Percentiles rank a stretch among this genome's conserved stretches.
Evolutionary conservation across 1,140 invertebrate species (phyloP).

Genomic region (Drosophila sechellia): DNA sequence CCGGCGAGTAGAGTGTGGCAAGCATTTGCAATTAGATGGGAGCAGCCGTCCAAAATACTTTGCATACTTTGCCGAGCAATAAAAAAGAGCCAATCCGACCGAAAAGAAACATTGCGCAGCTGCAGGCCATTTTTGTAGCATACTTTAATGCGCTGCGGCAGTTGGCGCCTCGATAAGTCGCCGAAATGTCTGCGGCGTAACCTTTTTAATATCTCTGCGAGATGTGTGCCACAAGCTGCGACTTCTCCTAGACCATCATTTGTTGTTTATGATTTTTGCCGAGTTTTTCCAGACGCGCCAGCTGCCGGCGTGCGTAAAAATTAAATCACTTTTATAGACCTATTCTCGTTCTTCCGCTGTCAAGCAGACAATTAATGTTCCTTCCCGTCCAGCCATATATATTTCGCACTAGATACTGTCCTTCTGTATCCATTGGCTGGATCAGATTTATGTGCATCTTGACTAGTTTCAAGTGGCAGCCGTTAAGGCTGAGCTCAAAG

Average conservation of each 20-base stretch:
- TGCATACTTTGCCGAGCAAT: constrained; percentile 50
- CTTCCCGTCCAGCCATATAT: constrained; percentile 41
- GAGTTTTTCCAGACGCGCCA: constrained; percentile 6
- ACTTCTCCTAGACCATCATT: constrained; percentile 24
- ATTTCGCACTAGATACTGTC: constrained; percentile 52
- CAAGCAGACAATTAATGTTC: constrained; percentile 66
- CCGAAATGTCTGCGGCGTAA: constrained; percentile 29
- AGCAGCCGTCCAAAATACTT: constrained; percentile 22
- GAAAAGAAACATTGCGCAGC: constrained; percentile 24
- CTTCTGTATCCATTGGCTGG: constrained; percentile 16
- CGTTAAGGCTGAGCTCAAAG: constrained; percentile 43
- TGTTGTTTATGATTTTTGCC: constrained; percentile 25
- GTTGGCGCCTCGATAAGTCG: constrained; percentile 29
- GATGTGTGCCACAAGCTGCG: constrained; percentile 35
- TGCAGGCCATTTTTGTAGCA: constrained; percentile 24
- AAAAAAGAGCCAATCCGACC: constrained; percentile 17
- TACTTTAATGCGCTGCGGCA: constrained; percentile 37
- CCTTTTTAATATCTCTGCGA: constrained; percentile 39
- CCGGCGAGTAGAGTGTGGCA: constrained; percentile 12
- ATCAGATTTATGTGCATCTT: constrained; percentile 60
- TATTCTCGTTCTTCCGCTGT: constrained; percentile 29
- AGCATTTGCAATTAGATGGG: constrained; percentile 37
- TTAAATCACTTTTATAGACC: constrained; percentile 79
- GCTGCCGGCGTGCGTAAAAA: constrained; percentile 68
- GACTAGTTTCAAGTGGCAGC: constrained; percentile 56